Base-by-base conservation (phyloP, 2,113 vertebrate species). In the Mirounga angustirostris region DNA sequence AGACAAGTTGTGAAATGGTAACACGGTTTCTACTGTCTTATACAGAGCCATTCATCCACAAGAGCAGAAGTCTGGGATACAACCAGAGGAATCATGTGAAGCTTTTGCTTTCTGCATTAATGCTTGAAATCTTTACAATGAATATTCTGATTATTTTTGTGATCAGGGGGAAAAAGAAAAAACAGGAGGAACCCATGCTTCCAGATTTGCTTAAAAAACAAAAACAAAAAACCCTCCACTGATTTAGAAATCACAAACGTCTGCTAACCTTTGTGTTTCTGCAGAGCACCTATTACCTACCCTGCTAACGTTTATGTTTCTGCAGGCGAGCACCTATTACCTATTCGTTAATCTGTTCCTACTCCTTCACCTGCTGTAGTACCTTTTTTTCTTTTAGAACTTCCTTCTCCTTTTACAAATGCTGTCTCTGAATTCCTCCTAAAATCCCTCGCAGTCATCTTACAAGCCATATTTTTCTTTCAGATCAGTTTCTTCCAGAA, bases 371-470 rank as follows among this genome's bases (percentile, higher is more conserved):
- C 63, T 95, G 18, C 5, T 36, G 7, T 3, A 59, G 1, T 5
- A 67, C 1, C 14, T n/a, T 95, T 89, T 89, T 73, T 61, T 52
- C 26, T 85, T 93, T 65, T 46, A 86, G 40, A 56, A 46, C 7
- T 93, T 91, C 63, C 79, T 85, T 52, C n/a, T 89, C 33, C 83
- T 82, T 87, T n/a, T 52, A 52, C 21, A 89, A 93, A 74, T 59
- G 19, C 21, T 80, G 50, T 22, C 22, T 96, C 80, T 96, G 33
- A 93, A 78, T 91, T 96, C 59, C 67, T 96, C 88, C 26, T 87
- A 89, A 89, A 92, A 84, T 10, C 84, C 11, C 15, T 84, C 59
- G 36, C 24, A 79, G 30, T 87, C 50, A 74, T 58, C 19, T 87
- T 67, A 92, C 2, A 94, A 83, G 71, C 7, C 18, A 61, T 56